Base-by-base conservation (phyloP, 2,797 vertebrate species). In the Crenichthys baileyi region DNA sequence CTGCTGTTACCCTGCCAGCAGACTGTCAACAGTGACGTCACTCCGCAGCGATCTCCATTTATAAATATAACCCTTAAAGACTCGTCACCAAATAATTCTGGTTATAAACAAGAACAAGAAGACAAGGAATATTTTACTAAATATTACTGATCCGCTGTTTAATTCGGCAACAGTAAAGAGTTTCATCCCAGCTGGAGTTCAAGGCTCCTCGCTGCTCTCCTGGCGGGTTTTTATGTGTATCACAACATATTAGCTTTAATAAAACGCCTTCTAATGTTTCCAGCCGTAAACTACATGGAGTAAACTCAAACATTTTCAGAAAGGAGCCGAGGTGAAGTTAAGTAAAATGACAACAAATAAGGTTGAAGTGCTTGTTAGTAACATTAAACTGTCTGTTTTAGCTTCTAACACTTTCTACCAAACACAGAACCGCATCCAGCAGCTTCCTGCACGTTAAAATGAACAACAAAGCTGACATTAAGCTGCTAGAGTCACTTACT, bases 1-100 rank as follows among this genome's bases (percentile, higher is more conserved):
- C 79, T n/a, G 70, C 0, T 44, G 88, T 87, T 90, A 46, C 81
- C 76, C 24, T 75, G 87, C 13, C 85, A 87, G 13, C 83, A 61
- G 80, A 88, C 68, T 75, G 60, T 11, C 41, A 29, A 58, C n/a
- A 2, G 8, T 65, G 76, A 39, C 67, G 15, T 31, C 29, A n/a
- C 16, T 1, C 3, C 0, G 24, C 61, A 53, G 0, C 29, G 39
- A 70, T 3, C 41, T 70, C 72, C 70, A 0, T 79, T 56, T 1
- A 82, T 12, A 73, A 73, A 82, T 16, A 7, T 0, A 9, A 1
- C 1, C 0, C 29, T 0, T 78, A 3, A 6, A 68, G 0, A 0
- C 20, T 41, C 0, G 22, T 2, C 48, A 0, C 0, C 0, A 11
- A 0, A 3, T 24, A 74, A 1, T 1, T 50, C 3, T 0, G 1